Evolutionary conservation across 2,113 vertebrate genomes (phyloP).

Genomic region (Mesitornis unicolor): DNA sequence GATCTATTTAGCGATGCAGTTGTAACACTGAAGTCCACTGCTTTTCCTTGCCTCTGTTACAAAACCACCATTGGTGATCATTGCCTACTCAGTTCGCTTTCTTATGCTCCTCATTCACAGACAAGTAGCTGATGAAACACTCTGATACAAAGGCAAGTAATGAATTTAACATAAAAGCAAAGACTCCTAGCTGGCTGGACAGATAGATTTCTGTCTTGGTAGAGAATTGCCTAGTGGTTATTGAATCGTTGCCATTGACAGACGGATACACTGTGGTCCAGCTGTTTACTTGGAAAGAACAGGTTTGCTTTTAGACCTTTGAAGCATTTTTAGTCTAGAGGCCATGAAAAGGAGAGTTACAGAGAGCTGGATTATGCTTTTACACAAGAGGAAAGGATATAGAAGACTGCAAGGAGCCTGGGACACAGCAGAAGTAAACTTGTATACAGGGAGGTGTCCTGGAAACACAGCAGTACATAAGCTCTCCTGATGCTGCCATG

Average conservation of each 20-base stretch:
- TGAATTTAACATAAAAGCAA: not conserved
- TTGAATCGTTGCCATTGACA: not conserved
- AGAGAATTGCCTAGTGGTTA: not conserved
- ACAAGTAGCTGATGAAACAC: not conserved
- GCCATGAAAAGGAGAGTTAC: not conserved
- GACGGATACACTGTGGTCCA: conserved; percentile 4
- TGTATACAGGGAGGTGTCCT: not conserved
- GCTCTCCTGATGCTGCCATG: not conserved
- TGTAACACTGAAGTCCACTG: not conserved
- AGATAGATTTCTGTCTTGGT: not conserved
- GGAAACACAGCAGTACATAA: not conserved
- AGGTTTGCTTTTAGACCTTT: not conserved
- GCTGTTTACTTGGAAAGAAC: not conserved
- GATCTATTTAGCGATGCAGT: not conserved
- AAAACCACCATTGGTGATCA: not conserved
- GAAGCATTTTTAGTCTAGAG: not conserved
- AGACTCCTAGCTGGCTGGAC: not conserved
- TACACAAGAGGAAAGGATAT: not conserved
- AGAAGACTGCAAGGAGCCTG: not conserved
- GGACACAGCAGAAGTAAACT: not conserved
- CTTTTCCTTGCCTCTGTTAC: not conserved
- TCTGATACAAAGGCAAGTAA: not conserved
- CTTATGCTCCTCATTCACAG: not conserved
- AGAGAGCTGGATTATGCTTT: not conserved
- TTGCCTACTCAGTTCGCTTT: not conserved